These are phyloP conservation scores for Aleiodes alternator DNA, from an alignment of 2,888 invertebrate species.

Conservation along the genomic window DNA sequence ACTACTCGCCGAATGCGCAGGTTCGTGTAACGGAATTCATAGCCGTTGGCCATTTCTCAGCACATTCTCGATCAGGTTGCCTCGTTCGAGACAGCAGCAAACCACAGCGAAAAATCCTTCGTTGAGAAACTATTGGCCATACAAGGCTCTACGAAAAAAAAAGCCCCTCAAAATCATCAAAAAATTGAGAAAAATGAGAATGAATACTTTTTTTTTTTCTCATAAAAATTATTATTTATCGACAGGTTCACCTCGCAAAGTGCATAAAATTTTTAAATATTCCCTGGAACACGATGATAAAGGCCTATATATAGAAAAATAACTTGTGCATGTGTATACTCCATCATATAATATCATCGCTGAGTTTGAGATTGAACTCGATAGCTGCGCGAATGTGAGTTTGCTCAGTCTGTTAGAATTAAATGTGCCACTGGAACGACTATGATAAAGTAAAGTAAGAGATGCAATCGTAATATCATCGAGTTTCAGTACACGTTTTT, in stretches of 20 bases:
- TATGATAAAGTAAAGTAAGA: slow-evolving; percentile 20
- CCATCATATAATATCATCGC: slow-evolving; percentile 23
- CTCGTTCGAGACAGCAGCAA: slow-evolving; percentile 8
- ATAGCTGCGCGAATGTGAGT: slow-evolving; percentile 24
- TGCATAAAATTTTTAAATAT: background rate
- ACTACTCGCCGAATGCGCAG: slow-evolving; percentile 63
- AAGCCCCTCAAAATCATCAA: background rate
- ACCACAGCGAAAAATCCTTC: slow-evolving; percentile 19
- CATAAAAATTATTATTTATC: slow-evolving; percentile 27
- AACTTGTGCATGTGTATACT: background rate
- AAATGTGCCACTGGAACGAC: slow-evolving; percentile 39
- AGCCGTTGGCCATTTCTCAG: slow-evolving; percentile 63
- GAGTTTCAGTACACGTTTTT: slow-evolving; percentile 9
- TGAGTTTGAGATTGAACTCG: slow-evolving; percentile 13
- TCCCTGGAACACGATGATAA: background rate
- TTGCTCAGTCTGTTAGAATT: background rate
- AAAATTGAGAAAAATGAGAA: background rate
- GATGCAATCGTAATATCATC: slow-evolving; percentile 37
- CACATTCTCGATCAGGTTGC: slow-evolving; percentile 62
- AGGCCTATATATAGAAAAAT: background rate
- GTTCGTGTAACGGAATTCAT: slow-evolving; percentile 71
- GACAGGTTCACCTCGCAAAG: background rate
- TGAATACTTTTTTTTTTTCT: background rate
- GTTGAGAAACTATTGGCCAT: slow-evolving; percentile 17
- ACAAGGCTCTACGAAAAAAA: slow-evolving; percentile 7